phyloP scores from a whole-genome alignment of 2,797 vertebrate genomes.

The Mormyrus hasselquistii region DNA sequence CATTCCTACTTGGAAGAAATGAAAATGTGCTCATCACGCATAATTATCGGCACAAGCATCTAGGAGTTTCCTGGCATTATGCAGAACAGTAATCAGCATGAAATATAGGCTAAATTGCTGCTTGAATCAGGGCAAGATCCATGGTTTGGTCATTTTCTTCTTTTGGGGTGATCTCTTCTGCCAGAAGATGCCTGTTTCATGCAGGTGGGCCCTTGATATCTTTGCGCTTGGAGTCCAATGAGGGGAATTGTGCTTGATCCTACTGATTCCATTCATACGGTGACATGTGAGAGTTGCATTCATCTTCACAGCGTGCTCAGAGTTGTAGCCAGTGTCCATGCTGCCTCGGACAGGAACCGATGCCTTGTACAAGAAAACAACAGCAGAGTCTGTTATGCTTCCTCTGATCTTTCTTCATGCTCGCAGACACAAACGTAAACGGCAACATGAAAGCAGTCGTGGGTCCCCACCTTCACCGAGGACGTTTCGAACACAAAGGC shows the following conservation, averaged over 20 bases:
- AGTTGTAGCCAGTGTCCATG: not conserved
- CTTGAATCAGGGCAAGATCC: not conserved
- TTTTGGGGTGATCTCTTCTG: not conserved
- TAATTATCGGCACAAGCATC: not conserved
- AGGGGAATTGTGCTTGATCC: not conserved
- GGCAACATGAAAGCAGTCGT: not conserved
- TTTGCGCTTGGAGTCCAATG: not conserved
- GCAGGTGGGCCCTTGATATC: not conserved
- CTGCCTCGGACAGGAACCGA: not conserved
- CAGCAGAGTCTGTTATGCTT: not conserved
- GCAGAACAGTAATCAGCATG: not conserved
- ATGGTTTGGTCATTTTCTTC: not conserved
- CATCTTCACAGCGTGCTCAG: not conserved
- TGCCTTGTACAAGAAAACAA: not conserved
- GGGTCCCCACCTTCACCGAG: not conserved
- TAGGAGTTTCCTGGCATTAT: not conserved
- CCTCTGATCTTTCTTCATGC: not conserved
- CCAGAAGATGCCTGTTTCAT: not conserved
- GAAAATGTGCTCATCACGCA: conserved; percentile 43
- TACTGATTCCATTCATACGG: not conserved
- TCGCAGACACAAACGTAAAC: not conserved
- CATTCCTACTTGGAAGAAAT: not conserved
- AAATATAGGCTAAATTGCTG: not conserved
- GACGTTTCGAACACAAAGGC: not conserved
- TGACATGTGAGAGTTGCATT: not conserved